Evolutionary conservation across 2,888 invertebrate species (phyloP).

Genomic region (Hydrotaea cyrtoneurina): DNA sequence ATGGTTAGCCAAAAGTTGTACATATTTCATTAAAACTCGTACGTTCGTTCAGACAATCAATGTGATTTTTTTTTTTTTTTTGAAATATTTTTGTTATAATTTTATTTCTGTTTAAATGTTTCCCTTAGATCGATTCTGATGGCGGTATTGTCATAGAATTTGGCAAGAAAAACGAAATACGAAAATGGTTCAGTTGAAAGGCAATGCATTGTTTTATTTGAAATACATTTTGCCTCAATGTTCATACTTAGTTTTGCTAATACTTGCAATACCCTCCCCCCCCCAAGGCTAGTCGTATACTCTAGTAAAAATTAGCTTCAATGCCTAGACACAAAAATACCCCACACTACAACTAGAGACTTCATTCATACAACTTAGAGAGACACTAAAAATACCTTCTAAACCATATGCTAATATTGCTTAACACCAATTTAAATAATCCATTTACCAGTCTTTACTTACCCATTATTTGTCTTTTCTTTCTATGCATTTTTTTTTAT

Average conservation of each 20-base stretch:
- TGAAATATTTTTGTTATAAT: not conserved
- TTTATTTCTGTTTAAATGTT: slow-evolving; percentile 20
- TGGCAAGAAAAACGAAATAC: slow-evolving; percentile 66
- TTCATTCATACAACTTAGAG: slow-evolving; percentile 4
- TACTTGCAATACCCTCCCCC: not conserved
- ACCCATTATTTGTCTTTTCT: not conserved
- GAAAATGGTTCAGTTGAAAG: slow-evolving; percentile 71
- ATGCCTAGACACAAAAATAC: not conserved
- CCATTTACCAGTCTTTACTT: too few species aligned
- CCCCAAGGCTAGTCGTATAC: slow-evolving; percentile 11
- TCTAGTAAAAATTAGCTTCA: not conserved
- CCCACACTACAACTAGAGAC: not conserved
- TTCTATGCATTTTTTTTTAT: not conserved
- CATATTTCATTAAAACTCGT: too few species aligned
- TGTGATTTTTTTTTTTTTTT: too few species aligned
- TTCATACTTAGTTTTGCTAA: slow-evolving; percentile 8
- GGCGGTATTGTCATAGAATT: slow-evolving; percentile 71
- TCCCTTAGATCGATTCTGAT: slow-evolving; percentile 70
- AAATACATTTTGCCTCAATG: not conserved
- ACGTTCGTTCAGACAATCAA: too few species aligned
- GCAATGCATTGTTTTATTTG: slow-evolving; percentile 64
- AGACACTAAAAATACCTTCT: slow-evolving; percentile 7
- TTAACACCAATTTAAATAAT: too few species aligned
- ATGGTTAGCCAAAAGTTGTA: too few species aligned
- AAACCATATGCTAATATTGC: not conserved